These are phyloP conservation scores for Pandion haliaetus DNA, from an alignment of 2,113 vertebrate species.

Conservation along the genomic window DNA sequence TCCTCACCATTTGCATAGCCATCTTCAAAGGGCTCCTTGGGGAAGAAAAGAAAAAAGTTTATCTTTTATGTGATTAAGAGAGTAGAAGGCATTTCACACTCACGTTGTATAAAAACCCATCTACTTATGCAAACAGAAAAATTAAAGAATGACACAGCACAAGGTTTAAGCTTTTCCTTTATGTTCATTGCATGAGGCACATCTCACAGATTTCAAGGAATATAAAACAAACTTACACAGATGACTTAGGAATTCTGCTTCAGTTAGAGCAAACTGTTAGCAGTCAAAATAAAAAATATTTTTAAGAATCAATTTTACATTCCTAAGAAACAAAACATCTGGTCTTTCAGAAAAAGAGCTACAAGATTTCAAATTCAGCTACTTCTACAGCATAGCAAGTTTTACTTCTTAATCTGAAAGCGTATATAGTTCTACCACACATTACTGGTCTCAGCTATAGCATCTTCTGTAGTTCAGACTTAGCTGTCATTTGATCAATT, in stretches of 20 bases:
- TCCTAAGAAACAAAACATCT: neutral
- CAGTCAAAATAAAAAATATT: neutral
- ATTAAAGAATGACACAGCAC: neutral
- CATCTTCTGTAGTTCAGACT: neutral
- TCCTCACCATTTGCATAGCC: slow-evolving; percentile 95
- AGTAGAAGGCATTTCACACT: neutral
- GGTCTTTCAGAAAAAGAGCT: neutral
- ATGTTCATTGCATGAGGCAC: rapidly evolving
- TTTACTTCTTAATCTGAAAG: neutral
- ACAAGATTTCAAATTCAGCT: neutral
- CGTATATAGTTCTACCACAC: neutral
- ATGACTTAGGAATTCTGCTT: neutral
- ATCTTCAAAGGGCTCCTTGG: slow-evolving; percentile 95
- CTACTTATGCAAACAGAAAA: neutral
- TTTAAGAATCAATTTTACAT: neutral
- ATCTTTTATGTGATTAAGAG: neutral
- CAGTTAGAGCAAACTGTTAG: neutral
- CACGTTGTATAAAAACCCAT: rapidly evolving
- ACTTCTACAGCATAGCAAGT: neutral
- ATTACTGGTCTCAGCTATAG: neutral
- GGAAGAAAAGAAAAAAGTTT: neutral
- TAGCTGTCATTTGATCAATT: neutral
- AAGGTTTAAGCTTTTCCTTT: neutral
- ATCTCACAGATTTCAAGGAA: neutral
- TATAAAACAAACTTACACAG: neutral